A percentile compares a stretch with the other conserved stretches of the same genome.
These are phyloP conservation scores for Sturnira hondurensis DNA, from an alignment of 2,113 vertebrate species.

Conservation along the genomic window DNA sequence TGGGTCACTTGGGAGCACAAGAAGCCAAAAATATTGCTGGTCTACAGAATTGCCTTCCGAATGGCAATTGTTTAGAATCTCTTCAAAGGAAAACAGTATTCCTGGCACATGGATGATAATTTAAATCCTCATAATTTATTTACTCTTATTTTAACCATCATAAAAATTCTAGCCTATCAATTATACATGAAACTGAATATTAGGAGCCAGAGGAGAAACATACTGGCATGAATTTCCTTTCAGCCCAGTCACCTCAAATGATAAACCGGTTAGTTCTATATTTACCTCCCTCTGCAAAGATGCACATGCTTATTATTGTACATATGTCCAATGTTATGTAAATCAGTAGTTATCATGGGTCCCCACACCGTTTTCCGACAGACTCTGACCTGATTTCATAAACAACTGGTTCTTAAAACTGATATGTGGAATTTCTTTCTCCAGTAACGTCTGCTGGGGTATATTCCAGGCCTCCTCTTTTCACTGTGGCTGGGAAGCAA, in stretches of 20 bases:
- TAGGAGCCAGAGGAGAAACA: constrained; percentile 38
- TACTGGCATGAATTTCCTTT: constrained; percentile 44
- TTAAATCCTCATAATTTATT: constrained; percentile 81
- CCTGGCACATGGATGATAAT: constrained; percentile 71
- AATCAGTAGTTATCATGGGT: neutral
- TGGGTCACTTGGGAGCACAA: constrained; percentile 12
- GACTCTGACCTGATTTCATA: neutral
- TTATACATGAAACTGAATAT: constrained; percentile 76
- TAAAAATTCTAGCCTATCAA: constrained; percentile 73
- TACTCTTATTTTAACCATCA: constrained; percentile 75
- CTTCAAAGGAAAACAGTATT: constrained; percentile 69
- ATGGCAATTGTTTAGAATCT: constrained; percentile 8
- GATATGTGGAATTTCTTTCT: neutral
- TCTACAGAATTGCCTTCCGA: constrained; percentile 50
- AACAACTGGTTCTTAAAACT: constrained; percentile 32
- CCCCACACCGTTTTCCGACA: constrained; percentile 7
- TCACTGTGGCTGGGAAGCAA: neutral
- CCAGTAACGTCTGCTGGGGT: neutral
- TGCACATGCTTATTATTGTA: neutral
- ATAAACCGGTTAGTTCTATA: constrained; percentile 44
- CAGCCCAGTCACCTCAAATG: constrained; percentile 54
- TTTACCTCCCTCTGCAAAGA: neutral
- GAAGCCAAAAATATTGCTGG: constrained; percentile 49
- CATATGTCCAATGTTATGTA: constrained; percentile 27
- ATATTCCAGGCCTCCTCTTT: neutral